Conservation (phyloP, 1,140 invertebrate genomes). For the Drosophila mauritiana region DNA sequence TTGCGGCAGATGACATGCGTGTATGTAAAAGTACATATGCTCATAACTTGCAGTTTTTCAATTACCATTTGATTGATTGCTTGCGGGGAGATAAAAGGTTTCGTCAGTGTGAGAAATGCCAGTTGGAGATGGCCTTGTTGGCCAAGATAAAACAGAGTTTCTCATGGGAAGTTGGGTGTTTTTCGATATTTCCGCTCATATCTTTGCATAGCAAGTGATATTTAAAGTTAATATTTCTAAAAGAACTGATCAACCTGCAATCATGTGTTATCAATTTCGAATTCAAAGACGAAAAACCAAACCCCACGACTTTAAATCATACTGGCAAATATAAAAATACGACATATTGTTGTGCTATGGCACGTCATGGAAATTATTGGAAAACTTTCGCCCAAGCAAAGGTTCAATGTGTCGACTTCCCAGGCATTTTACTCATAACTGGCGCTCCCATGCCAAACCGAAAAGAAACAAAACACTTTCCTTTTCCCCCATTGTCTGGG, state of each 20-base stretch:
- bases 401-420: slow-evolving; percentile 18
- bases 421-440: slow-evolving; percentile 34
- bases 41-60: slow-evolving; percentile 36
- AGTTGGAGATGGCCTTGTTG: slow-evolving; percentile 13
- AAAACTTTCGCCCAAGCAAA: slow-evolving; percentile 32
- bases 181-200: too few species aligned
- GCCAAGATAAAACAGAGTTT: background rate
- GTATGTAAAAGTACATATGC: background rate
- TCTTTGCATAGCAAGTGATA: too few species aligned
- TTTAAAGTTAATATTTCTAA: too few species aligned
- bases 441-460: slow-evolving; percentile 16
- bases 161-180: background rate
- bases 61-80: slow-evolving; percentile 42
- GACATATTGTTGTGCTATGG: background rate
- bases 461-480: slow-evolving; percentile 12
- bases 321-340: background rate
- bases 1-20: slow-evolving; percentile 10
- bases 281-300: background rate
- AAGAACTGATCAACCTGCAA: background rate
- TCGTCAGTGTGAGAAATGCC: slow-evolving; percentile 16
- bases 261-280: background rate
- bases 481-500: slow-evolving; percentile 35
- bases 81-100: slow-evolving; percentile 12
- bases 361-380: slow-evolving; percentile 24
- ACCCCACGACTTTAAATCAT: background rate